Percentiles rank a stretch among this genome's conserved stretches.
phyloP scores from a whole-genome alignment of 2,797 vertebrate species.

The Labeo calbasu region DNA sequence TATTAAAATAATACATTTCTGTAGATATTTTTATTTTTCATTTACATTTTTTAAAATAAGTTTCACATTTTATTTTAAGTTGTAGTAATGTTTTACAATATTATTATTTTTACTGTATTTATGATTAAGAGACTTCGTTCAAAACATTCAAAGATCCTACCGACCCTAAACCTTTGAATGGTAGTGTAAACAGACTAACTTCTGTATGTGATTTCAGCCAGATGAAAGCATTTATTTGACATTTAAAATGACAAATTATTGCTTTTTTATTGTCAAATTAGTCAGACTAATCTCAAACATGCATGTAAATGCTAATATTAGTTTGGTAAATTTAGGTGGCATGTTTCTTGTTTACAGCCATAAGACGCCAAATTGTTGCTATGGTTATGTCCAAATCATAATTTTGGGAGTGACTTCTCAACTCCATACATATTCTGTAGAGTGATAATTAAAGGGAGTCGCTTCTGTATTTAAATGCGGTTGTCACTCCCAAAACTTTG shows the following conservation, averaged over 20 bases:
- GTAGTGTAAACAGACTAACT: background rate
- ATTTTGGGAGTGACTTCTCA: constrained; percentile 14
- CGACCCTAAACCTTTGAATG: background rate
- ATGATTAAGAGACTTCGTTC: background rate
- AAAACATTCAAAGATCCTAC: background rate
- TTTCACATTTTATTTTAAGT: background rate
- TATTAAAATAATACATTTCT: too few relatives aligned
- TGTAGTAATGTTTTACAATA: background rate
- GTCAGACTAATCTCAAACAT: background rate
- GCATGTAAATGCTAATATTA: background rate
- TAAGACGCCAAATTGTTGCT: background rate
- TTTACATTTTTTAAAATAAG: too few relatives aligned
- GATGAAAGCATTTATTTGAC: background rate
- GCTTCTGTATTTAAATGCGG: constrained; percentile 21
- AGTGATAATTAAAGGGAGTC: constrained; percentile 18
- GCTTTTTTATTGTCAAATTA: background rate
- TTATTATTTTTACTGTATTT: background rate
- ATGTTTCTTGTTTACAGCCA: constrained; percentile 3
- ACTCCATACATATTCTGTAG: background rate
- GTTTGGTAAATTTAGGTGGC: background rate
- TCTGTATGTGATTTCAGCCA: background rate
- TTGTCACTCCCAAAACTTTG: constrained; percentile 12
- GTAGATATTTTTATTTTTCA: too few relatives aligned
- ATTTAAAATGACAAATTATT: background rate
- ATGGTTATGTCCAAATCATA: background rate